Evolutionary conservation across 2,797 vertebrate genomes (phyloP), one percentile per base, ranked within the genome.

Genomic region (Neopelma chrysocephalum): DNA sequence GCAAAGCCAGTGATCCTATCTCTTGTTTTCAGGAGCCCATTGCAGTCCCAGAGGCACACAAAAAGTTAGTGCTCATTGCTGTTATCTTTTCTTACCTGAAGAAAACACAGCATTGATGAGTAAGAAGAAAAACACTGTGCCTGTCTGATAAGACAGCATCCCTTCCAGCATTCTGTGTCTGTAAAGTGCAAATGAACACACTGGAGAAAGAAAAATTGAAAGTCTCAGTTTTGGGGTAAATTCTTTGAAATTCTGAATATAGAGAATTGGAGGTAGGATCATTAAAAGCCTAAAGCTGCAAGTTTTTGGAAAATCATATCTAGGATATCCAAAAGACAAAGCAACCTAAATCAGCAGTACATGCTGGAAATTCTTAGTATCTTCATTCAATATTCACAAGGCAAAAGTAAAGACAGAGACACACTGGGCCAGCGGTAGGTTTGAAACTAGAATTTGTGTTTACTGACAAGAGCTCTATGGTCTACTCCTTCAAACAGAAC

Each of bases 1-100:
- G 42, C 48, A 50, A 94, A 94, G 84, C 23, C 10, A 50, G 21
- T 72, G 92, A 91, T 96, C 50, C 91, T 93, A 93, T 93, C 94
- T 93, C 76, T 32, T 51, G 47, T 78, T 93, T 93, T 89, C 89
- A 96, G 89, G 36, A 72, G 61, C 13, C 43, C 72, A 83, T 6
- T 89, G 42, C 69, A 88, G n/a, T 26, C 92, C 73, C 45, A 92
- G 72, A 77, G 84, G 90, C 61, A 31, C 43, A 90, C 11, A 0
- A 80, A 95, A 89, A 92, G 87, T 92, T 91, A 96, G 75, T 60
- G 27, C 56, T 94, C 47, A n/a, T 89, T 93, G 64, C 70, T 84
- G 61, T 92, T 96, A 94, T 87, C 90, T 92, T 80, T 83, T 78
- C 61, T 64, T 65, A 92, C 93, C 80, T 88, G 79, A 84, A 92